Conservation (phyloP, 2,113 vertebrate species). For the Ceyx melanurus region DNA sequence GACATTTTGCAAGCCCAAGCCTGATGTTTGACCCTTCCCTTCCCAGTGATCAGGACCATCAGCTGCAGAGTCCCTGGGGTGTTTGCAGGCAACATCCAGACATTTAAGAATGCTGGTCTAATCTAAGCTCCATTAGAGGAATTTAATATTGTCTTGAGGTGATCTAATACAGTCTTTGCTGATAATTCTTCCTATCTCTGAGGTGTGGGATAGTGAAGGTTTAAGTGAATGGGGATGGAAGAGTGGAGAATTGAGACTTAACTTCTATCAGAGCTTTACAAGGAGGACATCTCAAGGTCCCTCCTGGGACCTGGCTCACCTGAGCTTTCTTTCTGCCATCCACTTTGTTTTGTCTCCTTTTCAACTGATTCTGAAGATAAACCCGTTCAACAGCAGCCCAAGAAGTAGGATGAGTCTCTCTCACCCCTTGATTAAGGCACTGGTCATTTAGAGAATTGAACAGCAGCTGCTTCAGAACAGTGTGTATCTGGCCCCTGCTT, state of each 20-base stretch:
- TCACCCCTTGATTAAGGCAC: neutral
- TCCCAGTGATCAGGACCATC: neutral
- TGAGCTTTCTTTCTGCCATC: neutral
- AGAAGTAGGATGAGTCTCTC: neutral
- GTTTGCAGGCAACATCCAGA: neutral
- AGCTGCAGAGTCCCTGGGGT: neutral
- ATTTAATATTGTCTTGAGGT: neutral
- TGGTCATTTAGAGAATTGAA: neutral
- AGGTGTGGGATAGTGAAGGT: neutral
- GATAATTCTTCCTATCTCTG: neutral
- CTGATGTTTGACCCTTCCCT: neutral
- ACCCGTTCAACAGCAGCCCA: neutral
- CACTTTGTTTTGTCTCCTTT: neutral
- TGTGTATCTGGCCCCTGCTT: neutral
- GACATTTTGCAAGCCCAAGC: neutral
- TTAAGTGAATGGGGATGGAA: neutral
- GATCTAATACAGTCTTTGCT: neutral
- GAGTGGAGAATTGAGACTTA: neutral
- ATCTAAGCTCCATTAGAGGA: neutral
- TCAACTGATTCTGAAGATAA: neutral
- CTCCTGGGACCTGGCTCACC: neutral
- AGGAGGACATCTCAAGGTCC: neutral
- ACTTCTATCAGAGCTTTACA: neutral
- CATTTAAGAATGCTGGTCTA: neutral
- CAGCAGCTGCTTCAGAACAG: neutral